phyloP scores from a whole-genome alignment of 2,113 vertebrate species.

The Oxyruncus cristatus region DNA sequence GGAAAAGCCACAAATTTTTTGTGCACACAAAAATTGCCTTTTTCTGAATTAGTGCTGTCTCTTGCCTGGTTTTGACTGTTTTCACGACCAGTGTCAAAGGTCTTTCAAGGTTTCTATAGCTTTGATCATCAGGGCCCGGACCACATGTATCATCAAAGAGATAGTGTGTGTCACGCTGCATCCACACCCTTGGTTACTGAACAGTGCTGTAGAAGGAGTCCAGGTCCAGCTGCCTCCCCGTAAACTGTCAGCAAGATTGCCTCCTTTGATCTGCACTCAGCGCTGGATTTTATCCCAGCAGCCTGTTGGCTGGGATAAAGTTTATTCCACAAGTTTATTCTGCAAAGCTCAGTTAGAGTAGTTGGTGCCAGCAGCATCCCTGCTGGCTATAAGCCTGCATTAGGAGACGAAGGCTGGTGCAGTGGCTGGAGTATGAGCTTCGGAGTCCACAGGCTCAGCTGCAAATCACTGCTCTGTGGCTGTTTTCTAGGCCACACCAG shows the following conservation, averaged over 20 bases:
- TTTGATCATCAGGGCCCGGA: not conserved
- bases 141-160: fast-evolving
- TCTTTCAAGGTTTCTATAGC: not conserved
- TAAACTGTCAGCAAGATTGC: not conserved
- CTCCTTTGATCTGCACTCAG: conserved; percentile 38
- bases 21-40: not conserved
- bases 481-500: not conserved
- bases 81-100: not conserved
- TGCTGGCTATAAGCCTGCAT: conserved; percentile 3
- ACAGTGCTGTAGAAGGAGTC: not conserved
- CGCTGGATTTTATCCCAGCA: conserved; percentile 49
- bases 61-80: not conserved
- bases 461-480: not conserved
- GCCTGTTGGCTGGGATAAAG: conserved; percentile 59
- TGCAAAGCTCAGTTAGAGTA: conserved; percentile 55
- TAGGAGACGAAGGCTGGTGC: not conserved
- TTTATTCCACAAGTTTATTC: conserved; percentile 60
- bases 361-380: conserved; percentile 14
- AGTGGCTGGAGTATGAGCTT: not conserved
- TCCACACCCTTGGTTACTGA: not conserved
- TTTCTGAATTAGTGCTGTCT: not conserved
- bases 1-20: not conserved
- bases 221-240: not conserved
- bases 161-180: fast-evolving
- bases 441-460: not conserved